phyloP scores from a whole-genome alignment of 2,113 vertebrate species.

The Brachypodius melanocephalos region DNA sequence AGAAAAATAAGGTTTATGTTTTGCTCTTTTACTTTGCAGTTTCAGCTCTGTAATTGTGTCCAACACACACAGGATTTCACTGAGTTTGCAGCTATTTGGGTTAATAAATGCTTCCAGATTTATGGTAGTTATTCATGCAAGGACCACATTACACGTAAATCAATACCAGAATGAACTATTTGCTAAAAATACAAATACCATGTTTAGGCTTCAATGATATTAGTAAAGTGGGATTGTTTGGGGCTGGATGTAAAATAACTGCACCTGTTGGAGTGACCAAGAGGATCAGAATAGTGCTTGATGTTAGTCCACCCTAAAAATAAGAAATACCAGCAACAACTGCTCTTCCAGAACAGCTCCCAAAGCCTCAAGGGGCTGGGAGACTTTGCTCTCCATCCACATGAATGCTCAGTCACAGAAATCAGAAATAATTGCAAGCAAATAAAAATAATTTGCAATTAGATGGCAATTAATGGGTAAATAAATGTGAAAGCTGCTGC shows the following conservation, averaged over 20 bases:
- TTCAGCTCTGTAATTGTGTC: background rate
- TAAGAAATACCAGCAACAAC: background rate
- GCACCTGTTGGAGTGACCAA: background rate
- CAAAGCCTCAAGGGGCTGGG: background rate
- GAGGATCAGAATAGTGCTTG: background rate
- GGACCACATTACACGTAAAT: slow-evolving; percentile 42
- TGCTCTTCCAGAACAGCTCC: background rate
- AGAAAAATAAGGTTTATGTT: background rate
- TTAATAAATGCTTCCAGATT: slow-evolving; percentile 31
- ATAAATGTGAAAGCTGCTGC: background rate
- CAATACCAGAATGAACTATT: slow-evolving; percentile 63
- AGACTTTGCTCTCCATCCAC: background rate
- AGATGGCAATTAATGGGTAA: background rate
- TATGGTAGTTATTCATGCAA: slow-evolving; percentile 47
- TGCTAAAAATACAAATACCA: slow-evolving; percentile 63
- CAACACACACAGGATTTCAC: slow-evolving; percentile 17
- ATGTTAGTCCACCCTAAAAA: background rate
- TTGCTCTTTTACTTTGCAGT: background rate
- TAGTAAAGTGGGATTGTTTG: background rate
- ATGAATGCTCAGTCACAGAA: background rate
- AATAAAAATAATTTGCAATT: background rate
- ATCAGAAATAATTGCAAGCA: background rate
- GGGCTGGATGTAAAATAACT: background rate
- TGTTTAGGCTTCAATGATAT: background rate
- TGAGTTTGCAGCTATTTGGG: slow-evolving; percentile 5